Percentiles rank a stretch among this genome's conserved stretches.
Conservation (phyloP, 2,113 vertebrate genomes). For the Cnemophilus loriae region DNA sequence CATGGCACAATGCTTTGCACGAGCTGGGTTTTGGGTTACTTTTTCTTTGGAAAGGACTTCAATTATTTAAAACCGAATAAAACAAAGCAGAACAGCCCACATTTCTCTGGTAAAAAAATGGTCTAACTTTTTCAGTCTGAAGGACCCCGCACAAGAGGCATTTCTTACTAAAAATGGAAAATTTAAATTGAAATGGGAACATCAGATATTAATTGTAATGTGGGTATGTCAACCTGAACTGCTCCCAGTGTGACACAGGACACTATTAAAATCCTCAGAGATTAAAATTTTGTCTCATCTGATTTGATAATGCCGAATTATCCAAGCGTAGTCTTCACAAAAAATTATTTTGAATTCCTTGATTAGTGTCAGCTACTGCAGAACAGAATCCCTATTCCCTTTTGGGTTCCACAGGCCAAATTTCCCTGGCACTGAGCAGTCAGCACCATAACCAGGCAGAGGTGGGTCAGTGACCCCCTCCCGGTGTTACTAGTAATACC, state of each 20-base stretch:
- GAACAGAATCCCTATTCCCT: neutral
- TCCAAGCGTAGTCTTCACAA: neutral
- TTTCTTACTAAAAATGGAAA: neutral
- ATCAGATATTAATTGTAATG: neutral
- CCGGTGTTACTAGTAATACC: neutral
- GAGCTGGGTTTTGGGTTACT: slow-evolving; percentile 10
- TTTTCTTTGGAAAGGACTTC: neutral
- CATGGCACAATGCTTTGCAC: neutral
- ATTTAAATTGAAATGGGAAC: neutral
- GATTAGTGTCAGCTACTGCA: neutral
- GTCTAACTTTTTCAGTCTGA: neutral
- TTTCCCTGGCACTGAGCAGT: neutral
- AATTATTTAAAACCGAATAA: neutral
- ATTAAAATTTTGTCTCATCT: neutral
- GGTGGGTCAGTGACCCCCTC: neutral
- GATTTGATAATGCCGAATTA: neutral
- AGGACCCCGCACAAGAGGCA: neutral
- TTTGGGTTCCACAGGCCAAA: neutral
- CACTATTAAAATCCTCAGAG: neutral
- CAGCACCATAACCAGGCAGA: neutral
- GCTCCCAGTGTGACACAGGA: neutral
- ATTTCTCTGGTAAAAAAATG: neutral
- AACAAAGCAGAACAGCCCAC: neutral
- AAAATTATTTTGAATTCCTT: neutral
- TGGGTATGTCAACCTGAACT: neutral